Evolutionary conservation across 2,888 invertebrate species (phyloP).

Genomic region (Linyphia triangularis): DNA sequence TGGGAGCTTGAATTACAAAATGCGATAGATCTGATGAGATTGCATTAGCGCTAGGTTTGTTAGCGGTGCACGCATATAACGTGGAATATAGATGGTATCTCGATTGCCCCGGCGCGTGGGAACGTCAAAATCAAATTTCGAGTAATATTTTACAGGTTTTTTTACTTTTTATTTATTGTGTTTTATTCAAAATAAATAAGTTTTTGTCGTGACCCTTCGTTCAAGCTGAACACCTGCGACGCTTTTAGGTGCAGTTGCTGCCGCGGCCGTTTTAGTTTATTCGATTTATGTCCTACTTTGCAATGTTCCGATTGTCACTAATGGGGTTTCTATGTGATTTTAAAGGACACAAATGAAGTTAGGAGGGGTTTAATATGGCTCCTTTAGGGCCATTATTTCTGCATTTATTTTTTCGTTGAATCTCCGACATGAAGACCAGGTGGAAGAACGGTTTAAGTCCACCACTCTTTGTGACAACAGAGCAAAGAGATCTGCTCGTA

Average conservation of each 20-base stretch:
- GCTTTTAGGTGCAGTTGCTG: not conserved
- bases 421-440: no score
- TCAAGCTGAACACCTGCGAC: constrained; percentile 53
- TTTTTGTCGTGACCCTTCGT: not conserved
- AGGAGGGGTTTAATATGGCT: not conserved
- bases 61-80: not conserved
- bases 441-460: no score
- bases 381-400: no score
- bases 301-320: not conserved
- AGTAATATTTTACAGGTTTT: constrained; percentile 43
- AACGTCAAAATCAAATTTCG: constrained; percentile 63
- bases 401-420: no score
- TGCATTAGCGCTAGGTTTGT: constrained; percentile 63
- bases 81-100: constrained; percentile 42
- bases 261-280: not conserved
- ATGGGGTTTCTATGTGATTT: not conserved
- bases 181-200: constrained; percentile 10
- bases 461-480: no score
- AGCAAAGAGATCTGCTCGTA: no score
- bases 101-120: constrained; percentile 53
- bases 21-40: constrained; percentile 50
- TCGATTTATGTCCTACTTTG: constrained; percentile 8
- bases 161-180: constrained; percentile 11
- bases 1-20: constrained; percentile 67
- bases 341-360: constrained; percentile 2